These are phyloP conservation scores for Acrocephalus scirpaceus DNA, from an alignment of 2,797 vertebrate genomes.

Conservation along the genomic window DNA sequence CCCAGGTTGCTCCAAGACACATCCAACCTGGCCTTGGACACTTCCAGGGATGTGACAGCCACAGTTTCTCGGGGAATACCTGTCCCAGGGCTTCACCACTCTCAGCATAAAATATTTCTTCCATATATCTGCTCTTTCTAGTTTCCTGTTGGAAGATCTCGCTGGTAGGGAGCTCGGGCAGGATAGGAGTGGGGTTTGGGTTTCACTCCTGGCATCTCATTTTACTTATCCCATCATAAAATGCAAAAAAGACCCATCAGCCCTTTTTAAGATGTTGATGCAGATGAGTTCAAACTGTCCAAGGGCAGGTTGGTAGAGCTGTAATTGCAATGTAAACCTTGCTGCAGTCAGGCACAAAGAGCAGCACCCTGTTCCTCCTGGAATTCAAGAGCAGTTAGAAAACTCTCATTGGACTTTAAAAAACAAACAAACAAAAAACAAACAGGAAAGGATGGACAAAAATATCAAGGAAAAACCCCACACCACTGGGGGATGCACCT, in stretches of 20 bases:
- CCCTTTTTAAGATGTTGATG: not conserved
- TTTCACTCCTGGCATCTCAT: not conserved
- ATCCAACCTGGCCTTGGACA: accelerated
- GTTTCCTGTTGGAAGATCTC: not conserved
- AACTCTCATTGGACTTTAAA: not conserved
- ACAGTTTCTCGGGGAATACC: not conserved
- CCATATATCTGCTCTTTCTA: not conserved
- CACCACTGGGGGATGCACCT: not conserved
- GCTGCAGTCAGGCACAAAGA: not conserved
- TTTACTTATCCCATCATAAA: not conserved
- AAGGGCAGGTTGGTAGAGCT: not conserved
- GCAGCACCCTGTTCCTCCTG: not conserved
- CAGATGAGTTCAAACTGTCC: not conserved
- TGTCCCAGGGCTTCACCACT: accelerated
- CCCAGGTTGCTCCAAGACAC: not conserved
- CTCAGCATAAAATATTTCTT: accelerated
- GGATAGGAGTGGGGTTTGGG: not conserved
- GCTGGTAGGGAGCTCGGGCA: not conserved
- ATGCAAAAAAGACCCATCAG: accelerated
- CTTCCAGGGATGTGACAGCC: not conserved
- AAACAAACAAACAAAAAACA: too few species aligned
- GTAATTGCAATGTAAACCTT: not conserved
- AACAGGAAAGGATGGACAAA: not conserved
- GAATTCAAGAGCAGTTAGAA: not conserved
- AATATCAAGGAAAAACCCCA: not conserved